Evolutionary conservation across 2,113 vertebrate species (phyloP), one percentile per base, ranked within the genome.

Genomic region (Prinia subflava): DNA sequence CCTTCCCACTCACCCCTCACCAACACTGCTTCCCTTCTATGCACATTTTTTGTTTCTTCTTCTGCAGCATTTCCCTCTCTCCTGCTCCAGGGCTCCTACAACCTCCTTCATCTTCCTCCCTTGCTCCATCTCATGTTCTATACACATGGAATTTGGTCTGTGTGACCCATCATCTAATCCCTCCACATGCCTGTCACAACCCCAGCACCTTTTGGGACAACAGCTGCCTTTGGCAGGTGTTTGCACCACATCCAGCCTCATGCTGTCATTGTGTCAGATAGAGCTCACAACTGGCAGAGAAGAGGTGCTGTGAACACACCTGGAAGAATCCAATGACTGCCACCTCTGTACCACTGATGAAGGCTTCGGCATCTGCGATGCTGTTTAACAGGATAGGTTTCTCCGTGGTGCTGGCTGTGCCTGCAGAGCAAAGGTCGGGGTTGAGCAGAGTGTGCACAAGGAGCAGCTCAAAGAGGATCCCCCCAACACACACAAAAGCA

Each of bases 301-400:
- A 5, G 15, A 94, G 10, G 11, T 18, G 31, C 59, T 84, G 24
- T 50, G 39, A 79, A 97, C 97, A 76, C 87, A 99, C 99, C 99
- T 99, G 98, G 87, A 99, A 98, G 96, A 99, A 99, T 91, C 99
- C 99, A 65, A 99, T 50, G 74, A 99, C 95, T 1, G 95, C 98
- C 95, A 99, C 98, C 50, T 99, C 99, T 1, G 97, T 98, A 9
- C 98, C 90, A 23, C 96, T 76, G 13, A 99, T 83, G 89, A 99
- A 99, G 82, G 98, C 95, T 96, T 97, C 81, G 0, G 97, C 95
- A 8, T 98, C 97, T 37, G 87, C 49, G 3, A 97, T 77, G 87
- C 97, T 94, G 3, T 95, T 87, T 92, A 99, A 96, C 41, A 68
- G 78, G 68, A 83, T 13, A 9, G 97, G 90, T 53, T 90, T 95